Evolutionary conservation across 2,888 invertebrate species (phyloP).

Genomic region (Cataglyphis rosenhaueri): DNA sequence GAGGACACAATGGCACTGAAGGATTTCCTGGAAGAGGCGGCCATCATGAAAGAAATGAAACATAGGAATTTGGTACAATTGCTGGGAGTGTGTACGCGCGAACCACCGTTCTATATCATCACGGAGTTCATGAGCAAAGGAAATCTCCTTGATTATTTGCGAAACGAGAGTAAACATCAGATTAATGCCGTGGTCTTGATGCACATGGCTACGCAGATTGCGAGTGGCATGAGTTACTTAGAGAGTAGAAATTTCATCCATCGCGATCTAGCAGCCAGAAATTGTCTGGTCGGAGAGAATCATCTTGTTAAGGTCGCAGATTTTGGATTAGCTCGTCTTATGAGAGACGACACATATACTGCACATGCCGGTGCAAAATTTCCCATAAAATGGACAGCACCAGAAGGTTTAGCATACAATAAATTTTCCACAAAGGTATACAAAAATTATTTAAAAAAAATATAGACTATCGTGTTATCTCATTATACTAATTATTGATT

Average conservation of each 20-base stretch:
- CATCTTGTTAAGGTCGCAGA: conserved; percentile 99
- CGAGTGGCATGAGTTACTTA: conserved; percentile 99
- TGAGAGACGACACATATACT: conserved; percentile 99
- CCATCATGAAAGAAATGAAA: conserved; percentile 99
- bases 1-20: conserved; percentile 99
- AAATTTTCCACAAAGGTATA: conserved; percentile 95
- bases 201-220: conserved; percentile 99
- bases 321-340: conserved; percentile 98
- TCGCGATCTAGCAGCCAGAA: conserved; percentile 99
- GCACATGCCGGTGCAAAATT: conserved; percentile 99
- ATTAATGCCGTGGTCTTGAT: conserved; percentile 98
- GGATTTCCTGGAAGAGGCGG: conserved; percentile 99
- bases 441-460: neutral
- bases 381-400: conserved; percentile 99
- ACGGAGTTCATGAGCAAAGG: conserved; percentile 99
- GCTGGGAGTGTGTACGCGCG: conserved; percentile 98
- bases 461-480: conserved; percentile 23
- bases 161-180: conserved; percentile 93
- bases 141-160: conserved; percentile 97
- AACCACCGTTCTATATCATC: conserved; percentile 99
- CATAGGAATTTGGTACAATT: conserved; percentile 99
- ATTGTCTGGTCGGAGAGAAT: conserved; percentile 98
- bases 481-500: conserved; percentile 33
- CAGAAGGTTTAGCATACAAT: conserved; percentile 99
- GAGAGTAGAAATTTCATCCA: conserved; percentile 98